Evolutionary conservation across 2,888 invertebrate species (phyloP), one percentile per base, ranked within the genome.

Genomic region (Euphydryas editha): DNA sequence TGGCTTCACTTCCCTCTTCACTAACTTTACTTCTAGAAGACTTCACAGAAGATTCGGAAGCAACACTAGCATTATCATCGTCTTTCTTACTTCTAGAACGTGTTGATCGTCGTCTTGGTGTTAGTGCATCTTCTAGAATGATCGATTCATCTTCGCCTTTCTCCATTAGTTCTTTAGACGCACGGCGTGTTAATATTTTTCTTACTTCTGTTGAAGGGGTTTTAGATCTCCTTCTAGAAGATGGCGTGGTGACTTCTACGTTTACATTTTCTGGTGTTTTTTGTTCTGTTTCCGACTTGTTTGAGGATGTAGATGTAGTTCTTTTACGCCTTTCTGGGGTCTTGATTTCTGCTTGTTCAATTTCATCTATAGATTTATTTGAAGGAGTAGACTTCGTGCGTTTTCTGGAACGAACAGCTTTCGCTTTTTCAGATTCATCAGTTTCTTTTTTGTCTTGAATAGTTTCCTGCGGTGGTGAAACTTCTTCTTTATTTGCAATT

Each of bases 41-140:
- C n/a, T 76, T 81, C 1, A 81, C 75, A 0, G 92, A 88, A 49
- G 79, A 80, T 15, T 80, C 90, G 0, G 90, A 90, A 1, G 80
- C 81, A 0, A 90, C 80, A 60, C 90, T 91, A 3, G 81, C 82
- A 59, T 82, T 86, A 62, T 92, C 91, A 72, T 91, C 89, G 0
- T 82, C 70, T 42, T 81, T 85, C 51, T 80, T 87, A 60, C 81
- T 84, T 59, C 73, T 78, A 51, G 80, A 73, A 37, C 88, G 80
- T 18, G 75, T 73, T 0, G 80, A 74, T 1, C 87, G 77, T 42
- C 86, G 78, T 65, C 78, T 85, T 0, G 92, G 90, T 1, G 90
- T 90, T 3, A 75, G 59, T 3, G 76, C 78, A 24, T 86, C 87
- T 13, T 88, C 86, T 4, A 79, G 20, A 44, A 74, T 65, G 7